Evolutionary conservation across 2,797 vertebrate species (phyloP), one percentile per base, ranked within the genome.

Genomic region (Fistularia commersonii): DNA sequence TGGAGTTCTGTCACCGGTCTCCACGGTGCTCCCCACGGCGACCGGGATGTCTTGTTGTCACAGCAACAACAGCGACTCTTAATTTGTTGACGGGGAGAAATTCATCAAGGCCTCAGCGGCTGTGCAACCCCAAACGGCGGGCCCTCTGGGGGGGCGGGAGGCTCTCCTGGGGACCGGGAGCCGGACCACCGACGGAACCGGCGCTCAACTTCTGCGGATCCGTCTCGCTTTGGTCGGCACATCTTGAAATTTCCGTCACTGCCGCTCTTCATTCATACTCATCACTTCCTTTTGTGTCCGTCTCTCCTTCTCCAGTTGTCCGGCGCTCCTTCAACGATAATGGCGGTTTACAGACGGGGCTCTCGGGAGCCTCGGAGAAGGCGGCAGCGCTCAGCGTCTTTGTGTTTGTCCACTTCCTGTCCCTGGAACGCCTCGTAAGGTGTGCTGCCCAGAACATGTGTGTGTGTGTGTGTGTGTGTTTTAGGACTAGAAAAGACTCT

Each of bases 1-100:
- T 93, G 83, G 84, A 88, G 93, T 95, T 95, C 81, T 95, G 94
- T 94, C 95, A 95, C 91, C 92, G 89, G 92, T 92, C 93, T 93
- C 91, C 89, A 89, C 87, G 92, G 93, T 91, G 91, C 91, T 92
- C 93, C 92, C 93, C 90, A 88, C 88, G 89, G 94, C 90, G 91
- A 92, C 79, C 72, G 45, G 74, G 73, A 83, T 79, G 79, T 81
- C 82, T 86, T 84, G 81, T 87, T 88, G 85, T 89, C 80, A 82
- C 73, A 71, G 84, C 83, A 87, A 90, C 87, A 90, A 86, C 87
- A 84, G 81, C 81, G 62, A 66, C 77, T 89, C 84, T 90, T 90
- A 88, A 90, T 91, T 91, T 91, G 89, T 89, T 90, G 90, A 90
- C 85, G 79, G 83, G 73, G 72, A 76, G 72, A 84, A 86, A 88